These are phyloP conservation scores for Heteromurus nitidus DNA, from an alignment of 2,888 invertebrate species.

Conservation along the genomic window DNA sequence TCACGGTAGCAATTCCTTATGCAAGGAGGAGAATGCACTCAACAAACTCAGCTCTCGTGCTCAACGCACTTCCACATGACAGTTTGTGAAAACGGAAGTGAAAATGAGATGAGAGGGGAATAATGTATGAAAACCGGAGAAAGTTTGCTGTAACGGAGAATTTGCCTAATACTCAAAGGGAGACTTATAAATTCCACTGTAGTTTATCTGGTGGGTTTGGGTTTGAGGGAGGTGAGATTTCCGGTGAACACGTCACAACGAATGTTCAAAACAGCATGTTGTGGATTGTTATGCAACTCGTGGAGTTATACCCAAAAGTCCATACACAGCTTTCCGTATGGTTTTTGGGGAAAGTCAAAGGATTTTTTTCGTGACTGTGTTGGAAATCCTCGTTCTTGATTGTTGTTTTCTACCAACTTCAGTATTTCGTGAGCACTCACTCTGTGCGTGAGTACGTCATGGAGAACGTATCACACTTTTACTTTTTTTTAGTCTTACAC, in stretches of 20 bases:
- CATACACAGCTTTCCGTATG: not conserved
- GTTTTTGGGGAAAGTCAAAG: too few species aligned
- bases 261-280: not conserved
- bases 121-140: constrained; percentile 33
- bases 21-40: not conserved
- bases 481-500: not conserved
- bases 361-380: too few species aligned
- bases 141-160: constrained; percentile 22
- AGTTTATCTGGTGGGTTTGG: not conserved
- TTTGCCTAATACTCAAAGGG: not conserved
- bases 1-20: not conserved
- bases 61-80: not conserved
- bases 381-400: too few species aligned
- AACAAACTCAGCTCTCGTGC: not conserved
- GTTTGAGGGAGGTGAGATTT: not conserved
- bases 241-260: not conserved
- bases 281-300: not conserved
- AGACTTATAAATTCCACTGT: not conserved
- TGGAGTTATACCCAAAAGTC: too few species aligned
- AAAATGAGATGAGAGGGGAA: constrained; percentile 38
- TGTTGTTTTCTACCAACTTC: too few species aligned
- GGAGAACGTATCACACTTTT: too few species aligned
- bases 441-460: too few species aligned
- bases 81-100: constrained; percentile 22
- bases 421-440: too few species aligned